Evolutionary conservation across 1,140 invertebrate genomes (phyloP).

Genomic region (Panagrolaimus sp.): DNA sequence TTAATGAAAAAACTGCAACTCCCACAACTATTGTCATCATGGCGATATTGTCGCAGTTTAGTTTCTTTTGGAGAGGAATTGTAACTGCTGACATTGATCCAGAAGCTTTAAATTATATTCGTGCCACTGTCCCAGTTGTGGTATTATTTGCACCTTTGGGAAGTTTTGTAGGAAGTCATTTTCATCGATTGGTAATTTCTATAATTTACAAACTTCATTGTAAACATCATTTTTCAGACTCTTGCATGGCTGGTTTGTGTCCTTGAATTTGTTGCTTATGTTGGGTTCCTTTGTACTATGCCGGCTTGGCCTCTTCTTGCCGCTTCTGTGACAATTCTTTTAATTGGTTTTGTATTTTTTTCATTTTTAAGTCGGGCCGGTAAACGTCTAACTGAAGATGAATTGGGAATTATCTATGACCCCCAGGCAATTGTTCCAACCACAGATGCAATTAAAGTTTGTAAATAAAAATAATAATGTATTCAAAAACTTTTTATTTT

Average conservation of each 20-base stretch:
- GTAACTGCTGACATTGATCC: conserved; percentile 24
- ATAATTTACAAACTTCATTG: conserved; percentile 9
- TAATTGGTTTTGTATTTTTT: too few species aligned
- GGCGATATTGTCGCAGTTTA: conserved; percentile 29
- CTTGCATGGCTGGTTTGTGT: conserved; percentile 22
- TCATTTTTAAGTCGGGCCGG: too few species aligned
- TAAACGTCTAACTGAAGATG: too few species aligned
- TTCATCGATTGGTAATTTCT: conserved; percentile 41
- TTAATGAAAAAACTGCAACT: conserved; percentile 40
- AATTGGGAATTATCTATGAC: too few species aligned
- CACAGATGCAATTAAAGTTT: too few species aligned
- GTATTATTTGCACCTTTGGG: conserved; percentile 35
- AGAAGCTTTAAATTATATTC: conserved; percentile 28
- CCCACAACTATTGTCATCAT: conserved; percentile 43
- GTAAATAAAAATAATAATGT: too few species aligned
- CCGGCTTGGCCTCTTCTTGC: conserved; percentile 8
- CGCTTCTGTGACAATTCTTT: too few species aligned
- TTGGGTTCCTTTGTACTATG: conserved; percentile 23
- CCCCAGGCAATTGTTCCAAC: too few species aligned
- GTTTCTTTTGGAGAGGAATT: conserved; percentile 36
- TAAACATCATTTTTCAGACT: too few species aligned
- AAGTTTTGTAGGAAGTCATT: conserved; percentile 35
- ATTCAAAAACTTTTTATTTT: too few species aligned
- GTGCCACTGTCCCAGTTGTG: conserved; percentile 28
- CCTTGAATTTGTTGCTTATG: conserved; percentile 34